Base-by-base conservation (phyloP, 2,888 invertebrate genomes). In the Onchidella celtica region DNA sequence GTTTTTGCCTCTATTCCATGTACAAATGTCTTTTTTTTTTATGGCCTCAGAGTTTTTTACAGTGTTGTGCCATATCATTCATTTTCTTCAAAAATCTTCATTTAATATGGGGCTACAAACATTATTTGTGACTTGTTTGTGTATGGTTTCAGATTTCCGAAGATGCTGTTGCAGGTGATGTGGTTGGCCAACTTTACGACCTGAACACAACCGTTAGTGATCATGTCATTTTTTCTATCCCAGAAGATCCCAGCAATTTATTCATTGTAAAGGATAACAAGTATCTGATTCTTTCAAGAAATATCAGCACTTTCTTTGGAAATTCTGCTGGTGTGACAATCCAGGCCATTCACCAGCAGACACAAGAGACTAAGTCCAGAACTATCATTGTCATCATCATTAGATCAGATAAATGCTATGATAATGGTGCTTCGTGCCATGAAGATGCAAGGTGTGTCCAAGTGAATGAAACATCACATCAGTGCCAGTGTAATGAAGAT, bases 401-500 rank as follows among this genome's bases (percentile, higher is more conserved):
- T 27, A 81, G 79, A 47, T 78, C 85, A 21, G 80, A 84, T 63
- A 79, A 79, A 21, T 86, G 84, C 57, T 75, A 82, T 40, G 34
- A 21, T 36, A 47, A 86, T 79, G 85, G 83, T 3, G 63, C 70
- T 55, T 77, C 81, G 21, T 89, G 89, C 79, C 72, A 83, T 69
- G 85, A 82, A 21, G 81, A 85, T 81, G 88, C 87, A 29, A 83
- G 76, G 61, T 89, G 88, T 82, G 81, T 85, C 17, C 63, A 72
- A 17, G 27, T 79, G 14, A 85, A 83, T 74, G 82, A 80, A 17
- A 78, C 84, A 9, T 65, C 38, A 36, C 79, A 84, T 68, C 55
- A 63, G 1, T 89, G 89, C 80, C 78, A 84, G 66, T 89, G 89
- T 74, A 84, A 85, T 59, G 34, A 66, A 11, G 88, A 87, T 36